A percentile compares a stretch with the other conserved stretches of the same genome.
Conservation (phyloP, 2,888 invertebrate species). For the Yponomeuta malinellus region DNA sequence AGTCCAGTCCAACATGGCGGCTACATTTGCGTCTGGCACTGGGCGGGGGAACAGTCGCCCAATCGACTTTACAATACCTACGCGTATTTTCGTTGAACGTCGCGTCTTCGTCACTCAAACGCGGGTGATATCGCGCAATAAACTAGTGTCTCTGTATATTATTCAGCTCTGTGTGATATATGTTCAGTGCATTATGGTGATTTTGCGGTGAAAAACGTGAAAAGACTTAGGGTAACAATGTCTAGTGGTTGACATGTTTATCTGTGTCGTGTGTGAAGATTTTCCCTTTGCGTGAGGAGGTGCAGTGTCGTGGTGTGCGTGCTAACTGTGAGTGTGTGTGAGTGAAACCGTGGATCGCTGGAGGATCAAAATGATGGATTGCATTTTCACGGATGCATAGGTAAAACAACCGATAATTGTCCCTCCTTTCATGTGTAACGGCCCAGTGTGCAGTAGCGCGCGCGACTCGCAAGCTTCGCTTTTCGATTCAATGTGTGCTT, state of each 20-base stretch:
- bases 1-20: conserved; percentile 13
- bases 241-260: conserved; percentile 76
- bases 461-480: conserved; percentile 13
- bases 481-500: conserved; percentile 36
- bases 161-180: conserved; percentile 65
- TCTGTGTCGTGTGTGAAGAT: conserved; percentile 76
- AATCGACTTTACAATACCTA: conserved; percentile 68
- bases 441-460: conserved; percentile 32
- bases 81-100: conserved; percentile 70
- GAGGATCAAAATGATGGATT: conserved; percentile 51
- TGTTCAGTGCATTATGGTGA: conserved; percentile 59
- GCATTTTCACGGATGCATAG: conserved; percentile 72
- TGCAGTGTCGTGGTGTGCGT: conserved; percentile 63
- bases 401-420: conserved; percentile 58
- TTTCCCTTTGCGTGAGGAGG: conserved; percentile 75
- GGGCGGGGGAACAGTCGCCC: conserved; percentile 73
- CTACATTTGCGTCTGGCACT: conserved; percentile 71
- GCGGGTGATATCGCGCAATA: conserved; percentile 68
- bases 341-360: conserved; percentile 23
- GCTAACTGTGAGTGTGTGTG: conserved; percentile 50
- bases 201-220: conserved; percentile 68
- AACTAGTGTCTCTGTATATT: conserved; percentile 66
- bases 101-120: conserved; percentile 67
- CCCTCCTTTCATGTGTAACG: conserved; percentile 36
- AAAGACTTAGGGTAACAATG: conserved; percentile 73